A percentile compares a stretch with the other conserved stretches of the same genome.
phyloP scores from a whole-genome alignment of 1,140 invertebrate species.

The Armadillidium nasatum region DNA sequence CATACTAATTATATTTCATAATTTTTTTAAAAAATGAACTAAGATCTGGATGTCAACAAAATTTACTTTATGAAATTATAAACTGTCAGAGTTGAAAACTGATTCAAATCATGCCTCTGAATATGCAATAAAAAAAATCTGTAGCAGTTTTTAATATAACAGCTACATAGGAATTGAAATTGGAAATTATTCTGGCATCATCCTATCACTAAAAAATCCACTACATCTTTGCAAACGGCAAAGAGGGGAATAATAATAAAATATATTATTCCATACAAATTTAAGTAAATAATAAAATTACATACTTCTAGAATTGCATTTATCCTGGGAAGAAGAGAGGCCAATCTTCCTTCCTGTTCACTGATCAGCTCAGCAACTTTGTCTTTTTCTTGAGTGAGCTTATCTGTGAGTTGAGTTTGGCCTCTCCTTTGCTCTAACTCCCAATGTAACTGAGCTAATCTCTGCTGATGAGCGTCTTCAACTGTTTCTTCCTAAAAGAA shows the following conservation, averaged over 20 bases:
- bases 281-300: constrained; percentile 21
- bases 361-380: constrained; percentile 68
- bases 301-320: constrained; percentile 63
- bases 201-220: too few species aligned
- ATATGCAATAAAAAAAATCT: too few species aligned
- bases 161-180: too few species aligned
- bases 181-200: too few species aligned
- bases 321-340: constrained; percentile 75
- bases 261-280: constrained; percentile 1
- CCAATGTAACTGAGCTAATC: constrained; percentile 82
- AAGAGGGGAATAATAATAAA: constrained; percentile 17
- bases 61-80: too few species aligned
- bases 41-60: too few species aligned
- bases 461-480: constrained; percentile 69
- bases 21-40: too few species aligned
- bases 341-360: constrained; percentile 70
- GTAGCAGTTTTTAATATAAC: too few species aligned
- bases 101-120: too few species aligned
- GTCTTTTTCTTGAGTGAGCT: constrained; percentile 71
- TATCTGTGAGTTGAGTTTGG: constrained; percentile 67
- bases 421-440: constrained; percentile 85
- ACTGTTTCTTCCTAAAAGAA: constrained; percentile 59
- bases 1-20: too few species aligned
- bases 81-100: too few species aligned
- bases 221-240: too few species aligned